These are phyloP conservation scores for Hylaeus volcanicus DNA, from an alignment of 1,140 invertebrate species.

Conservation along the genomic window DNA sequence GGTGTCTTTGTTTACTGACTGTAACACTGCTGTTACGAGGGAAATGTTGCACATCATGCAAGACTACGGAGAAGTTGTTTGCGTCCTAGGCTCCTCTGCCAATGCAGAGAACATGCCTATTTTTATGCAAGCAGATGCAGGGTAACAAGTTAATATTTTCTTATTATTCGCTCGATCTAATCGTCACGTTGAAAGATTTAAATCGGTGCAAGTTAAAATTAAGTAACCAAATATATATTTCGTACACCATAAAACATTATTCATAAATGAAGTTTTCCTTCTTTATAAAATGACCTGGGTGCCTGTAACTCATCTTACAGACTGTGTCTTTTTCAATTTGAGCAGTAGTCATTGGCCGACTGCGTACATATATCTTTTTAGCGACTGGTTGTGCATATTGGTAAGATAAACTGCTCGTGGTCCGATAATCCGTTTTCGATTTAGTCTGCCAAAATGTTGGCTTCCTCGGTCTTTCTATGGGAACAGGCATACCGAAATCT, in stretches of 20 bases:
- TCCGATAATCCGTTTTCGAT: conserved; percentile 21
- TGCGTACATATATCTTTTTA: background rate
- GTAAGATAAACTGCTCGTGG: conserved; percentile 22
- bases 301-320: conserved; percentile 16
- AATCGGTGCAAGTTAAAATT: background rate
- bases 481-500: background rate
- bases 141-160: conserved; percentile 80
- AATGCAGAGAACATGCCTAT: conserved; percentile 94
- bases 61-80: conserved; percentile 96
- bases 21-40: conserved; percentile 91
- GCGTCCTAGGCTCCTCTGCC: conserved; percentile 93
- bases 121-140: conserved; percentile 96
- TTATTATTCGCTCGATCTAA: conserved; percentile 17
- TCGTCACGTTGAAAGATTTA: conserved; percentile 1
- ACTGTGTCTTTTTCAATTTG: conserved; percentile 16
- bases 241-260: background rate
- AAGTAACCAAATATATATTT: conserved; percentile 6
- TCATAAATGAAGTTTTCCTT: background rate
- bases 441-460: conserved; percentile 23
- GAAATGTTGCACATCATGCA: conserved; percentile 98
- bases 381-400: background rate
- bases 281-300: conserved; percentile 3
- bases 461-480: background rate
- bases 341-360: background rate
- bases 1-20: conserved; percentile 98